Conservation (phyloP, 2,888 invertebrate genomes). For the Linyphia triangularis region DNA sequence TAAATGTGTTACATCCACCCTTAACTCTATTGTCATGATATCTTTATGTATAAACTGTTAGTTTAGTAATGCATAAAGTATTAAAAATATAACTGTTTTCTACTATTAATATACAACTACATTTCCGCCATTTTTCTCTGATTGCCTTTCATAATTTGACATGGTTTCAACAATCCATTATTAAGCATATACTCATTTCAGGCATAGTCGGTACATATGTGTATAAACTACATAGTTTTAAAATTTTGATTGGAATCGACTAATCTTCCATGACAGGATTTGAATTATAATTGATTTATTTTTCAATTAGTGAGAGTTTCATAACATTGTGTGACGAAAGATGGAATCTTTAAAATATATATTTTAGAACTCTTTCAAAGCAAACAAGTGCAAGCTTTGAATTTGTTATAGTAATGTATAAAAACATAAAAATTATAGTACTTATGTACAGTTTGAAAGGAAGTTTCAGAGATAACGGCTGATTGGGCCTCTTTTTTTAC, state of each 20-base stretch:
- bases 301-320: background rate
- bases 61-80: too few species aligned
- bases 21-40: too few species aligned
- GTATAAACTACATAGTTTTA: background rate
- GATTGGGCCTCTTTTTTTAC: constrained; percentile 1
- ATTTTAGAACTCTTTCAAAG: constrained; percentile 2
- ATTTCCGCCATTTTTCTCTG: too few species aligned
- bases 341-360: background rate
- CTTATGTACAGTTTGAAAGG: constrained; percentile 15
- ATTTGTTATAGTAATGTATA: background rate
- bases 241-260: background rate
- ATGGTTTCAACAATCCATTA: too few species aligned
- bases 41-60: too few species aligned
- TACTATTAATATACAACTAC: too few species aligned
- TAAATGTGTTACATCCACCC: too few species aligned
- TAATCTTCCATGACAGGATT: background rate
- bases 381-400: background rate
- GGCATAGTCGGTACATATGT: too few species aligned
- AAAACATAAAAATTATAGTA: constrained; percentile 21
- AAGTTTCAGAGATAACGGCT: background rate
- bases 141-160: too few species aligned
- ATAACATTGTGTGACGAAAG: background rate
- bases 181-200: too few species aligned
- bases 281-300: background rate
- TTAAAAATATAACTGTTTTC: too few species aligned